Percentiles rank a stretch among this genome's conserved stretches.
Conservation (phyloP, 2,888 invertebrate species). For the Temnothorax ravouxi region DNA sequence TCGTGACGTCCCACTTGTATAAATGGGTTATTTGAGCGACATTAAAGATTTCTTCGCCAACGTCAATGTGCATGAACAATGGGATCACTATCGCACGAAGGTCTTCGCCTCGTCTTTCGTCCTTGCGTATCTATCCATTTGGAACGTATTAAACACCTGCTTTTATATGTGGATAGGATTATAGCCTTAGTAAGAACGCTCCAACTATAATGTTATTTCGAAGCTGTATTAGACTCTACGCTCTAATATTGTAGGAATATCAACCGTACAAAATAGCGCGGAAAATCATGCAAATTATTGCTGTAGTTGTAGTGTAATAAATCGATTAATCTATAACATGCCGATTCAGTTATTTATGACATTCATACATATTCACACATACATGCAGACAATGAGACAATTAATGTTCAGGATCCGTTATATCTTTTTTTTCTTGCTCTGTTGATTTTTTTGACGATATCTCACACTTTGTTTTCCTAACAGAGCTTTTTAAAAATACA, state of each 20-base stretch:
- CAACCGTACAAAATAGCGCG: neutral
- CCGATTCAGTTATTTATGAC: neutral
- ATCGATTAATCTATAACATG: neutral
- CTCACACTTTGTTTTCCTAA: neutral
- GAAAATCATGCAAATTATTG: too few relatives aligned
- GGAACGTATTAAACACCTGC: slow-evolving; percentile 32
- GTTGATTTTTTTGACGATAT: neutral
- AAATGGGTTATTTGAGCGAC: slow-evolving; percentile 1
- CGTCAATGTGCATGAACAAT: slow-evolving; percentile 29
- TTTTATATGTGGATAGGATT: slow-evolving; percentile 3
- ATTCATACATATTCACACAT: neutral
- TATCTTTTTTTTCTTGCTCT: neutral
- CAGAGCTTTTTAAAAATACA: neutral
- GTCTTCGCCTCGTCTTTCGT: slow-evolving; percentile 25
- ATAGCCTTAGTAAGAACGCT: neutral
- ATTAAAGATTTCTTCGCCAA: neutral
- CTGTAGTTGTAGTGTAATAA: too few relatives aligned
- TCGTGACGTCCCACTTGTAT: neutral
- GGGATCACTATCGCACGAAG: slow-evolving; percentile 20
- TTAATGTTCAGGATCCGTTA: neutral
- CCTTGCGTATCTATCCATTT: slow-evolving; percentile 30
- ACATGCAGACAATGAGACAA: neutral
- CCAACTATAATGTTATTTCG: neutral
- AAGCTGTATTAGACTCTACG: neutral
- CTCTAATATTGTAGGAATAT: neutral